Percentiles rank a stretch among this genome's conserved stretches.
These are phyloP conservation scores for Lagenorhynchus albirostris DNA, from an alignment of 2,113 vertebrate genomes.

Conservation along the genomic window DNA sequence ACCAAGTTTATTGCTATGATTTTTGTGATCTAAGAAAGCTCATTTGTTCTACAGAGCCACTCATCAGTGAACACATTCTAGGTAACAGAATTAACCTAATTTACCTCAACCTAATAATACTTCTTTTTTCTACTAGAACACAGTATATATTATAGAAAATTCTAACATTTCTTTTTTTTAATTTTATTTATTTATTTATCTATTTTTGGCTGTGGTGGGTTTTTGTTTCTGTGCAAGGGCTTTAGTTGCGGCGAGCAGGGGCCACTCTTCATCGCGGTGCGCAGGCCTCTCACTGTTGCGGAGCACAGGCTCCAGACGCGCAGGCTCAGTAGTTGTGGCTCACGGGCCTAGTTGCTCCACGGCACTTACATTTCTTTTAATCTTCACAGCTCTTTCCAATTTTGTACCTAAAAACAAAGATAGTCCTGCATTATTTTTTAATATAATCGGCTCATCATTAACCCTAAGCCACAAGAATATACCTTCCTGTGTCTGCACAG, in stretches of 20 bases:
- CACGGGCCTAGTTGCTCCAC: no score
- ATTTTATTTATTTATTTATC: no score
- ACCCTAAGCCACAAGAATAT: neutral
- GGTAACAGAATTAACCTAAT: neutral
- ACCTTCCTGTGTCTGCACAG: neutral
- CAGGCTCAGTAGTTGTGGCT: no score
- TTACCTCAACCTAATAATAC: neutral
- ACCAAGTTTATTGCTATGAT: neutral
- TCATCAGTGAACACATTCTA: neutral
- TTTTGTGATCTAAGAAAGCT: neutral
- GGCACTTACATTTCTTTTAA: neutral
- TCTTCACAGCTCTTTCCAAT: neutral
- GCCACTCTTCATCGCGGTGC: no score
- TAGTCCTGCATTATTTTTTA: neutral
- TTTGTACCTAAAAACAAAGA: neutral
- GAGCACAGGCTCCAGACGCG: no score
- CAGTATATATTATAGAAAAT: neutral
- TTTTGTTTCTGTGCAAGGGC: no score
- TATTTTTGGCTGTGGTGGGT: no score
- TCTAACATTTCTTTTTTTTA: neutral
- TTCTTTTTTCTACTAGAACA: neutral
- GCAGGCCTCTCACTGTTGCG: no score
- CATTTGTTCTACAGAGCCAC: neutral
- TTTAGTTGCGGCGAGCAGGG: no score
- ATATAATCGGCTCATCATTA: conserved; percentile 25